Conservation (phyloP, 2,797 vertebrate species). For the Uromys caudimaculatus region DNA sequence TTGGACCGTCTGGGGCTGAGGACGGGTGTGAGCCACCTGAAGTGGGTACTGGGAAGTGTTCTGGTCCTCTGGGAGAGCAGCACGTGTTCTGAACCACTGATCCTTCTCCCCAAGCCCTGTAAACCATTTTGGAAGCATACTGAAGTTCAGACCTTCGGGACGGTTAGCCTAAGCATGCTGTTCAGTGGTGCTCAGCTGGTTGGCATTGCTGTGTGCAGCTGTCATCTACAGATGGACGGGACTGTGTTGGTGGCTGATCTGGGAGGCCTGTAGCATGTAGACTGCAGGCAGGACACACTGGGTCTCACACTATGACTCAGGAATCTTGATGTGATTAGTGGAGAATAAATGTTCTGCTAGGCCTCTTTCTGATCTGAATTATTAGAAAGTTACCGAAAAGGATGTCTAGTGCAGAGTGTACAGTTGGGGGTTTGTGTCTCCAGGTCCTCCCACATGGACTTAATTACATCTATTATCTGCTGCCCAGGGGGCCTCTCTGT, state of each 20-base stretch:
- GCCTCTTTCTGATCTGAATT: slow-evolving; percentile 13
- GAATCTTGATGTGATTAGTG: background rate
- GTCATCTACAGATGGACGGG: background rate
- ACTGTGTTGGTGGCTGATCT: background rate
- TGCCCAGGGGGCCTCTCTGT: background rate
- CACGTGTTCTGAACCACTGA: background rate
- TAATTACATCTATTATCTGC: background rate
- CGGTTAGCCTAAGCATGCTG: background rate
- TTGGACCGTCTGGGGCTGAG: background rate
- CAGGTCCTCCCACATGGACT: background rate
- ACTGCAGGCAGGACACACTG: background rate
- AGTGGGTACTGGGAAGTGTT: background rate
- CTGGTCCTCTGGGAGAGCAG: background rate
- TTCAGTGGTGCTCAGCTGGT: background rate
- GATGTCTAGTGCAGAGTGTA: background rate
- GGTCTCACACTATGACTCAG: background rate
- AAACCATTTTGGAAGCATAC: slow-evolving; percentile 5
- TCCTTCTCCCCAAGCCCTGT: background rate
- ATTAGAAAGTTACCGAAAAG: background rate
- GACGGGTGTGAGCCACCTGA: background rate
- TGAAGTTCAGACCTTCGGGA: background rate
- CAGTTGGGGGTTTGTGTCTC: background rate
- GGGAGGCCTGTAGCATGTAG: background rate
- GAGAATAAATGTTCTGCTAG: background rate
- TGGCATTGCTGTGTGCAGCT: too few relatives aligned